These are phyloP conservation scores for Diorhabda carinulata DNA, from an alignment of 1,140 invertebrate species.

Conservation along the genomic window DNA sequence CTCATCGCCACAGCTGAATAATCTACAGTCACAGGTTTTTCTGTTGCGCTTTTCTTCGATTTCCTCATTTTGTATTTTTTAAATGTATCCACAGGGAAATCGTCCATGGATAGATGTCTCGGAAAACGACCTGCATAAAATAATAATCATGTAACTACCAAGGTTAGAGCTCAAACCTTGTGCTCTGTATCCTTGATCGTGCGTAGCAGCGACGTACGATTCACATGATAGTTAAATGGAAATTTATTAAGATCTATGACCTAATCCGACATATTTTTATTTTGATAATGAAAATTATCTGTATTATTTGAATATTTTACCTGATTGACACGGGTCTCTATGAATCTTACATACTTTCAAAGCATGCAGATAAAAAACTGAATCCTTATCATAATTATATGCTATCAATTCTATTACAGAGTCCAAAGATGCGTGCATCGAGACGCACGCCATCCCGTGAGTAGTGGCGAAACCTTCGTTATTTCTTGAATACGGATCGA, in stretches of 20 bases:
- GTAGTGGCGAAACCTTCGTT: slow-evolving; percentile 46
- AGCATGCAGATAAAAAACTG: slow-evolving; percentile 52
- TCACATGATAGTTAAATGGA: no score
- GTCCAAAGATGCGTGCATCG: slow-evolving; percentile 51
- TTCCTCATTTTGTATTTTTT: slow-evolving; percentile 36
- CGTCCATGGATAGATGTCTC: slow-evolving; percentile 39
- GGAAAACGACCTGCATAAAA: slow-evolving; percentile 29
- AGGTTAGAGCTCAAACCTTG: no score
- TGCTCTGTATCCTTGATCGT: no score
- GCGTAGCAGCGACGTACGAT: no score
- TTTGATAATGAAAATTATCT: not conserved
- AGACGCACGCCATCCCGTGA: slow-evolving; percentile 49
- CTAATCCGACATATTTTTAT: no score
- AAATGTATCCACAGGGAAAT: slow-evolving; percentile 38
- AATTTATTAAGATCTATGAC: no score
- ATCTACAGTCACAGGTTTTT: slow-evolving; percentile 40
- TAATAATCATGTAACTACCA: not conserved
- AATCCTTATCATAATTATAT: slow-evolving; percentile 51
- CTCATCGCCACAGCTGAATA: slow-evolving; percentile 38
- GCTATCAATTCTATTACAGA: slow-evolving; percentile 48
- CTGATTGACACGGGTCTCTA: slow-evolving; percentile 49
- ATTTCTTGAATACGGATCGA: slow-evolving; percentile 49
- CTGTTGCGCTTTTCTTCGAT: slow-evolving; percentile 37
- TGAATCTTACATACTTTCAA: slow-evolving; percentile 53
- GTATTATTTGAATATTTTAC: not conserved